Base-by-base conservation (phyloP, 2,797 vertebrate genomes). In the Rhabdomys pumilio region DNA sequence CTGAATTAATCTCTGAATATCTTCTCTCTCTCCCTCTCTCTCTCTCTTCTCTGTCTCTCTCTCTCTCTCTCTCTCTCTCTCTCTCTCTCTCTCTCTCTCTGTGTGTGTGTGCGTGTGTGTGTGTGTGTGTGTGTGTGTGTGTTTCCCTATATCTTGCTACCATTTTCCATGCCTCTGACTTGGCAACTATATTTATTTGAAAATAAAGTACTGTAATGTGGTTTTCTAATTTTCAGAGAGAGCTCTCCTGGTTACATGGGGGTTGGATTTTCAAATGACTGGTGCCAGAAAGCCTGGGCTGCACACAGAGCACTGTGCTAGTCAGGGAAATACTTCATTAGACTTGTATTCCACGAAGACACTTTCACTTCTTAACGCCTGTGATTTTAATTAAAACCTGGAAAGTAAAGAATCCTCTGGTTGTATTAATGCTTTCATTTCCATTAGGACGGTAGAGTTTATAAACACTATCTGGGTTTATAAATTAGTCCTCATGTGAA, bases 381-480 rank as follows among this genome's bases (percentile, higher is more conserved):
- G 97, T 98, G 98, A 98, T 99, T 99, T 99, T 99, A 98, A 99
- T 99, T 99, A 99, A 99, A 99, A 98, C 98, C 98, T 98, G 98
- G 97, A 98, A 99, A 98, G 98, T 98, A 98, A 98, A 98, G 98
- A 98, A 98, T 98, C 98, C 97, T 98, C 96, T 98, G 98, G 97
- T 98, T 98, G 97, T 98, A 98, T 98, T 98, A 98, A 98, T 98
- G 98, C 98, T 98, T 99, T 98, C 98, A 98, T 98, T 98, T 98
- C 98, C 98, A 98, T 99, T 98, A 99, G 98, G 98, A 98, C 9
- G 82, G 95, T 96, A 1, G 98, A 98, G 98, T 98, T 98, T 99
- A 98, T 98, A 98, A 99, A 99, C 98, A 98, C 38, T 98, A 98
- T 98, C 93, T 67, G 85, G 95, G 98, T 98, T 98, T 98, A 99